Evolutionary conservation across 2,888 invertebrate genomes (phyloP), one percentile per base, ranked within the genome.

Genomic region (Zygogramma bicolorata): DNA sequence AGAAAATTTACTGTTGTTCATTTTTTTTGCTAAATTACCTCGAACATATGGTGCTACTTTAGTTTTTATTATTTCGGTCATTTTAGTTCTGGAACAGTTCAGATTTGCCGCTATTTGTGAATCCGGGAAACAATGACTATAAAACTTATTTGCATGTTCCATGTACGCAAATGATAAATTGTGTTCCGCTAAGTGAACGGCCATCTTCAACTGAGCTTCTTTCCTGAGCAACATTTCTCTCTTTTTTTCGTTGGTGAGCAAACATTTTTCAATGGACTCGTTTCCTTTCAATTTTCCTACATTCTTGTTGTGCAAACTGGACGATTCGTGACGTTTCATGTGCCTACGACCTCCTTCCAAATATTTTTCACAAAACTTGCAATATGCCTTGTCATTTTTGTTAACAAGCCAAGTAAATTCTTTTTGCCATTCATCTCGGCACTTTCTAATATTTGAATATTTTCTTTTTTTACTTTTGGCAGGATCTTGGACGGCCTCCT

Each of bases 1-100:
- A 4, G 61, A 71, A 68, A 68, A 71, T 58, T 29, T 62, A 27
- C 40, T 42, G 6, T n/a, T n/a, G n/a, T 1, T 13, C 22, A 20
- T n/a, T 20, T 42, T n/a, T 25, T 25, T 40, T 22, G 20, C n/a
- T 15, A 42, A 38, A 38, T 38, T 38, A 38, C 38, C 38, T 38
- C 38, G 38, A 13, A 38, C 38, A 38, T 38, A 38, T 38, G 38
- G 38, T 38, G 38, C 38, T 8, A 38, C 38, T 38, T 38, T 10
- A 38, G 38, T 38, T 38, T 38, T 38, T 38, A 38, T 31, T 31
- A 31, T 31, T 31, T 31, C 31, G 31, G 4, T 31, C 31, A 31
- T 31, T 31, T 31, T 31, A 31, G 31, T 31, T 31, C 31, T 31
- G 31, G 31, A 31, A 31, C 38, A 38, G 38, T 38, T 38, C 38